phyloP scores from a whole-genome alignment of 2,113 vertebrate species.

The Nansenia antarctica region DNA sequence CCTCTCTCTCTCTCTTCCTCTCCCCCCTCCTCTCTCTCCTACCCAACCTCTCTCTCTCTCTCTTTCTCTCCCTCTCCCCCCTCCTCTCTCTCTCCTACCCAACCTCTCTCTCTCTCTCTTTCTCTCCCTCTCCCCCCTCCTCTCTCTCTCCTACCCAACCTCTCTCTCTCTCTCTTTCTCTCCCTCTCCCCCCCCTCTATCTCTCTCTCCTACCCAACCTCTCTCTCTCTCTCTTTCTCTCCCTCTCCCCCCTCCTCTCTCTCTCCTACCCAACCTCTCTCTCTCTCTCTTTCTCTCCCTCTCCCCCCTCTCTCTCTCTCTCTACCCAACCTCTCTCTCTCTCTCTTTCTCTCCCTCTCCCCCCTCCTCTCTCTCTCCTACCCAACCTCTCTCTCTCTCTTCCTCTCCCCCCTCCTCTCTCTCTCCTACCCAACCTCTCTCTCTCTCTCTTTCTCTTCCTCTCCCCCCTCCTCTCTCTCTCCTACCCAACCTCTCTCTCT shows the following conservation, averaged over 20 bases:
- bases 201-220: too few relatives aligned
- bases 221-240: background rate
- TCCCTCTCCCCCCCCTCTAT: background rate
- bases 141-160: too few relatives aligned
- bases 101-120: background rate
- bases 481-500: too few relatives aligned
- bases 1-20: conserved; percentile 5
- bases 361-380: background rate
- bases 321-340: background rate
- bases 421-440: too few relatives aligned
- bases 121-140: background rate
- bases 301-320: background rate
- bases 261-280: background rate
- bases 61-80: conserved; percentile 2
- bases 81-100: background rate
- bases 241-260: background rate
- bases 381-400: background rate
- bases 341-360: background rate
- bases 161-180: conserved; percentile 7
- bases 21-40: too few relatives aligned
- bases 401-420: too few relatives aligned
- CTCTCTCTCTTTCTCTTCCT: too few relatives aligned
- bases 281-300: background rate
- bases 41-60: conserved; percentile 7
- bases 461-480: too few relatives aligned